Evolutionary conservation across 2,888 invertebrate species (phyloP), one percentile per base, ranked within the genome.

Genomic region (Spodoptera picta): DNA sequence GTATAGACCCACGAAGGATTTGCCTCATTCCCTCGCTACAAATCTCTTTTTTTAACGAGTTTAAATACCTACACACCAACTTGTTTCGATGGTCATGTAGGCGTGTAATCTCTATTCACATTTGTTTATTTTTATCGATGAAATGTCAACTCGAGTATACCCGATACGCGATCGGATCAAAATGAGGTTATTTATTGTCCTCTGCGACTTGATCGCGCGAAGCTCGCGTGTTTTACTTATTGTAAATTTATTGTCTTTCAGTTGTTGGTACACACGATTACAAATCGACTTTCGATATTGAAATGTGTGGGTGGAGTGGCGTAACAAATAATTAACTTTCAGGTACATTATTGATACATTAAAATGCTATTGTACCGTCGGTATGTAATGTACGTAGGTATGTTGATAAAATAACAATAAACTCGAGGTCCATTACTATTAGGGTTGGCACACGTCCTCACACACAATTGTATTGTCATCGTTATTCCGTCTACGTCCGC

Each of bases 1-100:
- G 80, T 83, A 86, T 87, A 83, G 85, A 82, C 85, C 84, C 83
- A 79, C 76, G 78, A 76, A 80, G 83, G 83, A 81, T 86, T 85
- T 83, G 73, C 76, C 75, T 77, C 74, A 83, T 83, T 80, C 75
- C 68, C 74, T 78, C 78, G 65, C 73, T 80, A 81, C 77, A 81
- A 81, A 83, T 79, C 77, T 81, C 78, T 77, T 79, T 79, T 75
- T 79, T 71, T 68, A 76, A 69, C 76, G 74, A 74, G 68, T 69
- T 78, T 66, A 69, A 79, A 79, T 73, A 77, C 69, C 36, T 36
- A 36, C 6, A 67, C 63, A 65, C 64, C 62, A 71, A 70, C 63
- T 75, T 72, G 71, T 70, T 66, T 58, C 27, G 61, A 47, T 53
- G 44, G 73, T 64, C 61, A 69, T 65, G 65, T 67, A 69, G 52